phyloP scores from a whole-genome alignment of 2,888 invertebrate species.

The Andrena chrysosceles region DNA sequence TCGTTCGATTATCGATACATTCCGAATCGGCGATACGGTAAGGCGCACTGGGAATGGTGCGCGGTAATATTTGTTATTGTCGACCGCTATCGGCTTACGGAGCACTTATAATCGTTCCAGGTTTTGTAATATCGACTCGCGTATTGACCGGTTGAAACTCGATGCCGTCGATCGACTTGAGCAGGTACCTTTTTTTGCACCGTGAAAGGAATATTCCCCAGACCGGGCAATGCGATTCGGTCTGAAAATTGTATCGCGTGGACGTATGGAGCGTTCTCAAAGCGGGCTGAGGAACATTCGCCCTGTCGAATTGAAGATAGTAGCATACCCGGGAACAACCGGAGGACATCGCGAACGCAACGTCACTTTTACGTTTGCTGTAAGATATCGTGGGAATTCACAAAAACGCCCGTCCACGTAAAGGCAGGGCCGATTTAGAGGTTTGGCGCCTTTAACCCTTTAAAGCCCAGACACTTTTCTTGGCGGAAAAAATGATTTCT shows the following conservation, averaged over 20 bases:
- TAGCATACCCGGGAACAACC: too few species aligned
- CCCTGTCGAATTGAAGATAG: constrained; percentile 5
- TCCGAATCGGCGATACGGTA: constrained; percentile 40
- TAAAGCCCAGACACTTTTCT: too few species aligned
- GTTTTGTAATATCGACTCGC: constrained; percentile 59
- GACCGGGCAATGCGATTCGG: constrained; percentile 10
- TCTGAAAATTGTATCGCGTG: constrained; percentile 22
- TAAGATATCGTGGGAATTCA: too few species aligned
- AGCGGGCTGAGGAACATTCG: not conserved
- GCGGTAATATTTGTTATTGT: constrained; percentile 64
- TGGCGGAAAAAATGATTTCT: too few species aligned
- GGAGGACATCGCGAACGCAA: too few species aligned
- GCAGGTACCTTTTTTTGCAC: constrained; percentile 10
- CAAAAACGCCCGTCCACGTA: too few species aligned
- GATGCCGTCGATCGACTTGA: constrained; percentile 29
- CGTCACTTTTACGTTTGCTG: too few species aligned
- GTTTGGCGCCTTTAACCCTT: too few species aligned
- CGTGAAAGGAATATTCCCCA: constrained; percentile 39
- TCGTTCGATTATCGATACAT: constrained; percentile 60
- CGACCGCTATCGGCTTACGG: constrained; percentile 53
- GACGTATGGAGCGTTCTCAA: not conserved
- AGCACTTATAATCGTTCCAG: constrained; percentile 54
- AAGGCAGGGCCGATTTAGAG: too few species aligned
- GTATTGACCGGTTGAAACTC: constrained; percentile 56
- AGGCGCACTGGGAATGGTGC: constrained; percentile 19